These are phyloP conservation scores for Ctenomys sociabilis DNA, from an alignment of 2,113 vertebrate genomes.

Conservation along the genomic window DNA sequence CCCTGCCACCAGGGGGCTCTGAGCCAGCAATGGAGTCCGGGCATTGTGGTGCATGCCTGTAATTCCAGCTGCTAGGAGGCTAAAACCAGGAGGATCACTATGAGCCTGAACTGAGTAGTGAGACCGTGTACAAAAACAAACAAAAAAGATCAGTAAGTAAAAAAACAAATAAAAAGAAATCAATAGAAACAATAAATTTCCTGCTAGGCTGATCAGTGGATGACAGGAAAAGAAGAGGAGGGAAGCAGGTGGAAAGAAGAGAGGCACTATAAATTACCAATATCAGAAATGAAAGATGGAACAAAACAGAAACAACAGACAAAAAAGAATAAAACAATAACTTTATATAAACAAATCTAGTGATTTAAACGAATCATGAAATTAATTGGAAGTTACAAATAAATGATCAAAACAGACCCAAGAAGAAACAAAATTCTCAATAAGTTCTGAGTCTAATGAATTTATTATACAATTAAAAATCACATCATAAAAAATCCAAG, in stretches of 20 bases:
- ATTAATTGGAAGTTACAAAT: not conserved
- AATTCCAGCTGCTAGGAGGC: too few relatives aligned
- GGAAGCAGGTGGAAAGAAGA: too few relatives aligned
- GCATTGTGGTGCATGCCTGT: too few relatives aligned
- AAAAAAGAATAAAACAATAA: not conserved
- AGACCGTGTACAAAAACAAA: too few relatives aligned
- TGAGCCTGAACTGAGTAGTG: too few relatives aligned
- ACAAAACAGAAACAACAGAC: not conserved
- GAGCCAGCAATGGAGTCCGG: too few relatives aligned
- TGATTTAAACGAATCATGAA: not conserved
- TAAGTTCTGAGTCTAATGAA: not conserved
- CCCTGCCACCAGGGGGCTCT: too few relatives aligned
- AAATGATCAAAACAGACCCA: constrained; percentile 37
- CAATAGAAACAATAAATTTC: not conserved
- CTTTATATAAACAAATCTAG: not conserved
- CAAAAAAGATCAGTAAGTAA: too few relatives aligned
- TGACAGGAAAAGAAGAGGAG: not conserved
- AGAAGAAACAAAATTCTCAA: constrained; percentile 28
- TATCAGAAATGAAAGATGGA: not conserved
- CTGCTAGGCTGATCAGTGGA: not conserved
- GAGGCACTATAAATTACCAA: not conserved
- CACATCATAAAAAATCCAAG: not conserved
- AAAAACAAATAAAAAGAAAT: not conserved
- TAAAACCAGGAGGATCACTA: too few relatives aligned
- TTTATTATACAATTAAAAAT: constrained; percentile 7